phyloP scores from a whole-genome alignment of 2,888 invertebrate genomes.

The Notocelia uddmanniana region DNA sequence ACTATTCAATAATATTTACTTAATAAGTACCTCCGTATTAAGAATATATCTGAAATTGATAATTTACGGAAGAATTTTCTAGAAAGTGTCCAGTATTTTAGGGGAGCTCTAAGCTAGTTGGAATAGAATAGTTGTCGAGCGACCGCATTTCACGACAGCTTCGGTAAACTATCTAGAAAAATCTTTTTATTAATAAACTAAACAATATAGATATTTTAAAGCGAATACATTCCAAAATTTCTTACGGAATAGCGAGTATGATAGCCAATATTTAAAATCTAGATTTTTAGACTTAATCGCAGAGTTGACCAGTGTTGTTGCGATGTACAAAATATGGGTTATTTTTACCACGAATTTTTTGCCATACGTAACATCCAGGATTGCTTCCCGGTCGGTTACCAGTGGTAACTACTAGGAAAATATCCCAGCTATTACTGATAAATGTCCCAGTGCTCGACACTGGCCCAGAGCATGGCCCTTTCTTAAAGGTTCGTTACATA shows the following conservation, averaged over 20 bases:
- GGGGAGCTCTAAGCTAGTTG: slow-evolving; percentile 1
- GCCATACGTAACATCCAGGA: no score
- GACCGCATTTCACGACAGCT: slow-evolving; percentile 1
- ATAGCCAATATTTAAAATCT: slow-evolving; percentile 38
- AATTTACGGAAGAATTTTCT: slow-evolving; percentile 2
- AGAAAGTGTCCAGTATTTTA: slow-evolving; percentile 33
- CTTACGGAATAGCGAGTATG: slow-evolving; percentile 53
- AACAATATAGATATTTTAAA: slow-evolving; percentile 51
- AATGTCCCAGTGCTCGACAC: no score
- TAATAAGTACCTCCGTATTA: background rate
- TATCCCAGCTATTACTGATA: no score
- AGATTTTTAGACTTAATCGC: slow-evolving; percentile 46
- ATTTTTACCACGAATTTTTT: no score
- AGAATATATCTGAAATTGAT: slow-evolving; percentile 2
- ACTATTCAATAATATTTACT: background rate
- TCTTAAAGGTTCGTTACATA: no score
- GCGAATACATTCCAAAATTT: slow-evolving; percentile 71
- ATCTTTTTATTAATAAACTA: slow-evolving; percentile 48
- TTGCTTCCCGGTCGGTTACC: no score
- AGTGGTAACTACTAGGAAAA: no score
- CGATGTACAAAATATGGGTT: slow-evolving; percentile 51
- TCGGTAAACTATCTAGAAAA: slow-evolving; percentile 47
- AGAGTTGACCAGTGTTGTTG: slow-evolving; percentile 48
- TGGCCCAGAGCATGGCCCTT: no score
- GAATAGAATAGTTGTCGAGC: slow-evolving; percentile 3